Conservation (phyloP, 2,113 vertebrate genomes). For the Acrocephalus kingi region DNA sequence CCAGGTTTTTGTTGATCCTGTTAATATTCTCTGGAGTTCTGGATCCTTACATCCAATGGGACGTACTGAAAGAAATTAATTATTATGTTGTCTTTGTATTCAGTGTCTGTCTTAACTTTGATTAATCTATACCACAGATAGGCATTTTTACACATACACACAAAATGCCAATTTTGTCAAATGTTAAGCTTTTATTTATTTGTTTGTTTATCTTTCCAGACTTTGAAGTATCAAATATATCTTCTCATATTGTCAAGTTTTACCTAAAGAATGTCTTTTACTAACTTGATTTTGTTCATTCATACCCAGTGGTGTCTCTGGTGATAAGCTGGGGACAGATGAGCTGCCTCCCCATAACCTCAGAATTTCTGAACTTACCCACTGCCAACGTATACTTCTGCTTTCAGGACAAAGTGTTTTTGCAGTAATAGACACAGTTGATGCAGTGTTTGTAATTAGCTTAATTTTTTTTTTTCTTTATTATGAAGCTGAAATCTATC, state of each 20-base stretch:
- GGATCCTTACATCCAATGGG: background rate
- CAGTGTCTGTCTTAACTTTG: background rate
- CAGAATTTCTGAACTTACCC: background rate
- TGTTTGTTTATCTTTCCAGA: background rate
- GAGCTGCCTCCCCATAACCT: accelerated
- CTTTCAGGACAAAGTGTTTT: background rate
- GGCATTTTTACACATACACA: background rate
- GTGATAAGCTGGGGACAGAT: accelerated
- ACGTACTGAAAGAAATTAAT: background rate
- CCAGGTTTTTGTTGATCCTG: background rate
- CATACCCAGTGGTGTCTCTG: background rate
- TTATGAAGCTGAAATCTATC: background rate
- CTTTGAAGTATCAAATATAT: background rate
- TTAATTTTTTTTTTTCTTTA: background rate
- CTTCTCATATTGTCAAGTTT: background rate
- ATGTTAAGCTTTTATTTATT: background rate
- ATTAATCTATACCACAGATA: background rate
- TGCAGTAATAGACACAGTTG: background rate
- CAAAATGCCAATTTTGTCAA: background rate
- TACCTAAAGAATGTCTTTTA: background rate
- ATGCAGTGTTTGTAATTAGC: accelerated
- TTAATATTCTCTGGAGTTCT: background rate
- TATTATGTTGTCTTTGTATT: background rate
- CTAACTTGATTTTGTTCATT: background rate
- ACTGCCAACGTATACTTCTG: background rate